Percentiles rank a stretch among this genome's conserved stretches.
phyloP scores from a whole-genome alignment of 2,888 invertebrate species.

The Drosophila pseudotakahashii region DNA sequence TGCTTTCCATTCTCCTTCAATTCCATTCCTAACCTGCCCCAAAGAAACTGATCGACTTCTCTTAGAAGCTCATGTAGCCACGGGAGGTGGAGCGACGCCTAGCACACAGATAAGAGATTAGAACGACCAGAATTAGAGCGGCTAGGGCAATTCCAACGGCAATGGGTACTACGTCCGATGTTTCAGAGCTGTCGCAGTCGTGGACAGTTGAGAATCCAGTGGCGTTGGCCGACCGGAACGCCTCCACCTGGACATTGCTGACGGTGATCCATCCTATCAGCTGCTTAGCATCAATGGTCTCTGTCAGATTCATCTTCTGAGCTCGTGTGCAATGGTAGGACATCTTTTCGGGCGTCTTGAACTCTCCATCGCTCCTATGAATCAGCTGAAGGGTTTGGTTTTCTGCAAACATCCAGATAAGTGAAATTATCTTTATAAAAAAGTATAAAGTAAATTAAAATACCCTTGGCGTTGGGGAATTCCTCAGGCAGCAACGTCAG shows the following conservation, averaged over 20 bases:
- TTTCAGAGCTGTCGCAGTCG: conserved; percentile 90
- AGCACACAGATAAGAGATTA: conserved; percentile 96
- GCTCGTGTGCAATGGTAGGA: conserved; percentile 90
- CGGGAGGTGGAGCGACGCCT: conserved; percentile 92
- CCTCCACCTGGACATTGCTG: conserved; percentile 89
- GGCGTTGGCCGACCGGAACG: conserved; percentile 86
- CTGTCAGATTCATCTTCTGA: conserved; percentile 86
- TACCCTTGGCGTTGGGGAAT: conserved; percentile 83
- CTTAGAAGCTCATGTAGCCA: conserved; percentile 87
- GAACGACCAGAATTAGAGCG: conserved; percentile 90
- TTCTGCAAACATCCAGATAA: conserved; percentile 62
- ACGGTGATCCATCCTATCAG: conserved; percentile 86
- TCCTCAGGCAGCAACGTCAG: conserved; percentile 77
- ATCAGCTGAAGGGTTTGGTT: conserved; percentile 84
- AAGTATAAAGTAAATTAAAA: neutral
- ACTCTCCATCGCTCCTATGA: conserved; percentile 84
- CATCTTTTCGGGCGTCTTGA: conserved; percentile 87
- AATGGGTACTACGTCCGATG: conserved; percentile 97
- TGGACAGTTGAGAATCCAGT: conserved; percentile 88
- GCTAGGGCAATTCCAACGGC: conserved; percentile 97
- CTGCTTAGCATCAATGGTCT: conserved; percentile 55
- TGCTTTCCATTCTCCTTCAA: conserved; percentile 22
- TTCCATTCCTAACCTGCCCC: conserved; percentile 15
- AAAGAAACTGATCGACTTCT: conserved; percentile 8
- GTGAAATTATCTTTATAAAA: neutral